Base-by-base conservation (phyloP, 2,797 vertebrate species). In the Tinamus major region DNA sequence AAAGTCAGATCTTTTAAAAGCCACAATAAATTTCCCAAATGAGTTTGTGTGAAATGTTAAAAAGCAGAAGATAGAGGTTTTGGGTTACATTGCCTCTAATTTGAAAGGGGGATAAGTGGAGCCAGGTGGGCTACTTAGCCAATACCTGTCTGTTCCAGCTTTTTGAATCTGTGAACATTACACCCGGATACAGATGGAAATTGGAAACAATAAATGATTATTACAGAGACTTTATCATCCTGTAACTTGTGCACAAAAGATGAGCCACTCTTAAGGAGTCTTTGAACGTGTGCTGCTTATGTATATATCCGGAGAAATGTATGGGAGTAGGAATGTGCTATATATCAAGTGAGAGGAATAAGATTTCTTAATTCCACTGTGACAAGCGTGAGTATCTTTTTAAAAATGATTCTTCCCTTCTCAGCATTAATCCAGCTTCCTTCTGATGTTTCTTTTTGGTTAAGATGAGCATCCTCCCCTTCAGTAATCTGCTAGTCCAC, bases 11-110 rank as follows among this genome's bases (percentile, higher is more conserved):
- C 95, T 96, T 96, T 97, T 97, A 93, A 98, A 97, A 97, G 95
- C 62, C 67, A 94, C 95, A 95, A 97, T 98, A 98, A 97, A 98
- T 97, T 98, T 97, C 88, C 96, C 92, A 96, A 97, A 97, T 96
- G 95, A 95, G 95, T 90, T 96, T 94, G 96, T 96, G 96, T 96
- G 97, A 98, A 97, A 96, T 96, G 96, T 96, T 97, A 97, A 97
- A 98, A 97, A 95, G 95, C 97, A 96, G 95, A 97, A 97, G 97
- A 98, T 97, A 97, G 97, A 97, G 96, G 97, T 94, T 97, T 97
- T 87, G 92, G 95, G 93, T 98, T 98, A 97, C 93, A 44, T 81
- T 96, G 95, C 94, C 94, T 96, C 97, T 97, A 96, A 96, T 97
- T 97, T 97, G 93, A 97, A 98, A 96, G 93, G 61, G 44, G 90